phyloP scores from a whole-genome alignment of 2,797 vertebrate species.

The Sebastes cheni region DNA sequence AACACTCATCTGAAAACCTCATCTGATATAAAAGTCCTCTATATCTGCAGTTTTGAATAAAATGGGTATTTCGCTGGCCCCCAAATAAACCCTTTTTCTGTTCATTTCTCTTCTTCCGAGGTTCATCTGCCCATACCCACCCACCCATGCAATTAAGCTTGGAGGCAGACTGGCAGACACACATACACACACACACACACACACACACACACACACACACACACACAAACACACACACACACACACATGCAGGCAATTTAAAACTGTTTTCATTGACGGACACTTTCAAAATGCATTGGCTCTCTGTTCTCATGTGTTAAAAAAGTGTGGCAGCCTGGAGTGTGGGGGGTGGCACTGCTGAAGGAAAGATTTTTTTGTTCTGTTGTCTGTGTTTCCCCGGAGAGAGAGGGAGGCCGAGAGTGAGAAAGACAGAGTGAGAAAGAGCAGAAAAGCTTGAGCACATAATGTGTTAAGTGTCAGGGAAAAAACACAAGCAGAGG shows the following conservation, averaged over 20 bases:
- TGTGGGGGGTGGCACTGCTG: conserved; percentile 17
- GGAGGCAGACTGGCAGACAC: background rate
- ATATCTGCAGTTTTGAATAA: conserved; percentile 2
- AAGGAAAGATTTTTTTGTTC: conserved; percentile 49
- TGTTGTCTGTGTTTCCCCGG: conserved; percentile 45
- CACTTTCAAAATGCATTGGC: conserved; percentile 47
- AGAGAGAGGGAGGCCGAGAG: conserved; percentile 37
- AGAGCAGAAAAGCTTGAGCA: conserved; percentile 25
- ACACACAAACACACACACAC: background rate
- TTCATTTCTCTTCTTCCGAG: conserved; percentile 24
- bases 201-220: background rate
- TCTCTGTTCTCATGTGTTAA: conserved; percentile 48
- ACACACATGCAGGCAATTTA: conserved; percentile 22
- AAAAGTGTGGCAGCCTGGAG: background rate
- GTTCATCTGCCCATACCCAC: conserved; percentile 7
- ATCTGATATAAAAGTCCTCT: background rate
- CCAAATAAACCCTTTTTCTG: conserved; percentile 7
- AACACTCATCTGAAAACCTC: background rate
- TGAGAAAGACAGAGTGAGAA: conserved; percentile 10
- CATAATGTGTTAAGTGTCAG: conserved; percentile 56
- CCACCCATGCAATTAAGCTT: conserved; percentile 13
- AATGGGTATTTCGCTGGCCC: background rate
- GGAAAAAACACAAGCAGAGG: conserved; percentile 32
- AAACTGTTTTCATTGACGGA: conserved; percentile 43
- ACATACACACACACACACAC: background rate